Evolutionary conservation across 2,888 invertebrate species (phyloP).

Genomic region (Heterodera filipjevi): DNA sequence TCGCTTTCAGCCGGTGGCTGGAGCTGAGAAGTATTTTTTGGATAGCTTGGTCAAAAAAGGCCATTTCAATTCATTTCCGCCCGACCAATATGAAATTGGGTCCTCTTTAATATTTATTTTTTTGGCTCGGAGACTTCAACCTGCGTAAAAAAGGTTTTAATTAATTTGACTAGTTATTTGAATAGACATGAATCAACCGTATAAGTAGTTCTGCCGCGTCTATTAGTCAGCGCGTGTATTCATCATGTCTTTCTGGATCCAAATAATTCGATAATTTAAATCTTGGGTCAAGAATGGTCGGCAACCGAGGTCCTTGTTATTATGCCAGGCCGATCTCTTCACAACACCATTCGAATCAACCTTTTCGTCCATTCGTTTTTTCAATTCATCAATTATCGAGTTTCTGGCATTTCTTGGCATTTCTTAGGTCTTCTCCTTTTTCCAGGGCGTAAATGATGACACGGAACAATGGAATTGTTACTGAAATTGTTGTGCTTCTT

Average conservation of each 20-base stretch:
- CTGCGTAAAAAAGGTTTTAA: neutral
- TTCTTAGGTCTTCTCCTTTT: neutral
- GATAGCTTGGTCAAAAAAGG: no score
- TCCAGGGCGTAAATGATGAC: neutral
- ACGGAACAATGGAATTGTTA: slow-evolving; percentile 11
- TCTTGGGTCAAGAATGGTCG: neutral
- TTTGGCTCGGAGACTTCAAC: neutral
- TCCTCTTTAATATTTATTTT: neutral
- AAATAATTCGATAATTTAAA: neutral
- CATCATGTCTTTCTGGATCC: neutral
- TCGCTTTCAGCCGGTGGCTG: no score
- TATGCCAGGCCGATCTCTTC: neutral
- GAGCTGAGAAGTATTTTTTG: no score
- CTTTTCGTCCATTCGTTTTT: neutral
- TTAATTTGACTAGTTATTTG: neutral
- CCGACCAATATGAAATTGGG: no score
- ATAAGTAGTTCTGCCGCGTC: no score
- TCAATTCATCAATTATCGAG: neutral
- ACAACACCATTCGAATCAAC: neutral
- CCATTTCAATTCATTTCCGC: no score
- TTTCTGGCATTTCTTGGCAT: neutral
- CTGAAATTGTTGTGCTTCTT: neutral
- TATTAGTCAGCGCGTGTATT: neutral
- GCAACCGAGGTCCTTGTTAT: neutral
- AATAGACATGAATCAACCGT: neutral